Percentiles rank a stretch among this genome's conserved stretches.
Conservation (phyloP, 2,113 vertebrate genomes). For the Engystomops pustulosus region DNA sequence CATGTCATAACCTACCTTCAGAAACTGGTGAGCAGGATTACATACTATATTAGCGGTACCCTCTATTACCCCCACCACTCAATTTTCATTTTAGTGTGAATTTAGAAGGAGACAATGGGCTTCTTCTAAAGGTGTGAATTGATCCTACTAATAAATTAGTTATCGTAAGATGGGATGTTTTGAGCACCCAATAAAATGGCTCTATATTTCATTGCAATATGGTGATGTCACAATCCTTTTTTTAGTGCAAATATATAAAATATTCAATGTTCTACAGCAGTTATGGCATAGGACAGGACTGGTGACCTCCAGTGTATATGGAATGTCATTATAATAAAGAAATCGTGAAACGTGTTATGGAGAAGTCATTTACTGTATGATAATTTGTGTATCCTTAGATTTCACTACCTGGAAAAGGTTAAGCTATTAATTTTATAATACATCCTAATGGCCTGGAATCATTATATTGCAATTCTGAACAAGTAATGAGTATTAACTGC, state of each 20-base stretch:
- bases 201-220: neutral
- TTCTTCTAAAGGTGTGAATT: no score
- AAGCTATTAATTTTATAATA: conserved; percentile 48
- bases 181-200: neutral
- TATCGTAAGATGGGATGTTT: no score
- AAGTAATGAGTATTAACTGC: conserved; percentile 47
- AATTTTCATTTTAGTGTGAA: no score
- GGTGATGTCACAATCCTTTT: neutral
- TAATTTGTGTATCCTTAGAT: conserved; percentile 31
- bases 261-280: neutral
- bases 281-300: no score
- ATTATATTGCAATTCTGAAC: conserved; percentile 28
- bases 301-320: neutral
- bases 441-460: conserved; percentile 33
- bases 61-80: no score
- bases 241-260: conserved; percentile 3
- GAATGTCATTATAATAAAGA: conserved; percentile 12
- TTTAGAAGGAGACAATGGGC: no score
- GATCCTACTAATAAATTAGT: no score
- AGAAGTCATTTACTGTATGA: conserved; percentile 6
- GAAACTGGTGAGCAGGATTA: no score
- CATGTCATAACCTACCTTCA: no score
- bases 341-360: neutral
- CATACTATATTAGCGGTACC: no score
- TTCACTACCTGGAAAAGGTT: conserved; percentile 43